Evolutionary conservation across 2,888 invertebrate genomes (phyloP).

Genomic region (Watsonalla binaria): DNA sequence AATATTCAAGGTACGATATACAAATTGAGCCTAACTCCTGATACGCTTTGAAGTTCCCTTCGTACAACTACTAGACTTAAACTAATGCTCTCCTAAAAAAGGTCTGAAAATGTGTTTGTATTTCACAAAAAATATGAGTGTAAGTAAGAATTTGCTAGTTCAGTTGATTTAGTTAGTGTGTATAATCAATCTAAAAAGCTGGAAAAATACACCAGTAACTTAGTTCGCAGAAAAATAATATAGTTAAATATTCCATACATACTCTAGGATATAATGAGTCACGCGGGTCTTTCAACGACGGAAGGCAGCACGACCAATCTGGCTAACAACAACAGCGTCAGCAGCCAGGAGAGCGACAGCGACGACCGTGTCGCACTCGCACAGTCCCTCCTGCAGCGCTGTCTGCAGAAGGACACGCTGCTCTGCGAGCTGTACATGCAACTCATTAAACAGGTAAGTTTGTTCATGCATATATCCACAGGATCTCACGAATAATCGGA

Average conservation of each 20-base stretch:
- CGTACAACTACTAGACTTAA: no score
- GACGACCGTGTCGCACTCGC: slow-evolving; percentile 94
- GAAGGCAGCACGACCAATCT: slow-evolving; percentile 64
- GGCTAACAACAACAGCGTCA: slow-evolving; percentile 61
- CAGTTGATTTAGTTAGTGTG: no score
- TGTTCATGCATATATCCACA: neutral
- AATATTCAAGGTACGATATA: slow-evolving; percentile 83
- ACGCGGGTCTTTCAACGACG: slow-evolving; percentile 85
- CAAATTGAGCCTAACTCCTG: no score
- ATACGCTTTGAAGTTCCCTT: no score
- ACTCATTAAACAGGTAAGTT: slow-evolving; percentile 87
- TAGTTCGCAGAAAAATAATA: no score
- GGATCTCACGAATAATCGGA: neutral
- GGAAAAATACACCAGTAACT: no score
- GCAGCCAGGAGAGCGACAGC: slow-evolving; percentile 79
- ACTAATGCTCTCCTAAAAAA: no score
- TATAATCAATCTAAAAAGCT: no score
- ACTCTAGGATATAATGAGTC: slow-evolving; percentile 85
- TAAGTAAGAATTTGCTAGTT: no score
- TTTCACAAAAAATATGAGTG: no score
- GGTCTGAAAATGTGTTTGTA: no score
- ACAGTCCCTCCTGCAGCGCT: slow-evolving; percentile 93
- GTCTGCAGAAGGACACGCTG: slow-evolving; percentile 92
- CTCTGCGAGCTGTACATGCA: slow-evolving; percentile 95
- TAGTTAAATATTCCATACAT: slow-evolving; percentile 2